Base-by-base conservation (phyloP, 2,113 vertebrate species). In the Leucopsar rothschildi region DNA sequence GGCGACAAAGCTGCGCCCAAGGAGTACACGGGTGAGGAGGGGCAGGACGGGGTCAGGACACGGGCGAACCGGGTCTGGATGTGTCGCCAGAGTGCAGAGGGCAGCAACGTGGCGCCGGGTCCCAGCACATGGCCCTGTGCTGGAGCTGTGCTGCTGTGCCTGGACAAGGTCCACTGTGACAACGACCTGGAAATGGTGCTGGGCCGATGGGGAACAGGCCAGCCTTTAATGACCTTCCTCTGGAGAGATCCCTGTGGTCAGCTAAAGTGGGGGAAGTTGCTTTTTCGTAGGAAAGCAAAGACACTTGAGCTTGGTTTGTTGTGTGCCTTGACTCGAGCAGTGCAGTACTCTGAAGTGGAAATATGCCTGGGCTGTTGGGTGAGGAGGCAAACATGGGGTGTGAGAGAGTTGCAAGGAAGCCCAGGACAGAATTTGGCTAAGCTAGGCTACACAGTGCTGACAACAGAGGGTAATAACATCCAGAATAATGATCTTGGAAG, bases 21-120 rank as follows among this genome's bases (percentile, higher is more conserved):
- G 93, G 99, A 99, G 73, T 99, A 99, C 82, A 98, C 99, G 77
- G 99, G 99, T 99, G 94, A 85, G 91, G 13, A 65, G 35, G 31
- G 50, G 22, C 59, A 29, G 47, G 14, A 10, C 35, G 15, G 25
- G 50, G 50, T 29, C 50, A 19, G 52, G 52, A 53, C 47, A 6
- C 59, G 4, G 76, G 44, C 18, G 37, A 33, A 22, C 10, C 4
- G 18, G 33, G 28, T 8, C 69, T 40, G 61, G 49, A 33, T 11
- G 33, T 0, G 6, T n/a, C 10, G 17, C 81, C 44, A 0, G n/a
- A n/a, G 75, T 7, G 27, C 80, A 53, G 66, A 73, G 82, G 85
- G 91, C 88, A 14, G 37, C 69, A 0, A 65, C 55, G 20, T 57
- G 69, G 92, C 52, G 7, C 15, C 3, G 1, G 42, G 57, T 39